Evolutionary conservation across 2,113 vertebrate species (phyloP), one percentile per base, ranked within the genome.

Genomic region (Tenrec ecaudatus): DNA sequence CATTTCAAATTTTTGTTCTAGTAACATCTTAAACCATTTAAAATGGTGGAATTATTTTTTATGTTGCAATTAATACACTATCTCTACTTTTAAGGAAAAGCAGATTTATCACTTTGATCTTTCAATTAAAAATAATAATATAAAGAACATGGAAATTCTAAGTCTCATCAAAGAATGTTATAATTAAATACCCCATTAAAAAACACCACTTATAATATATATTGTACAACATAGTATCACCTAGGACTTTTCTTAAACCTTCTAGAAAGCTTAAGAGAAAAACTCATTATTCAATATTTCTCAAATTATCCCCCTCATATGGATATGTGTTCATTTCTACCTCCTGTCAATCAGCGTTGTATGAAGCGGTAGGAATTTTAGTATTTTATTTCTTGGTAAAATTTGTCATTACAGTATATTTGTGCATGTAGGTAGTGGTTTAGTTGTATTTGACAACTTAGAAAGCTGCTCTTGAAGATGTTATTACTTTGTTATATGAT

Each of bases 371-470:
- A 5, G 2, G 86, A 89, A 81, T 0, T 88, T 87, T 89, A 36
- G 22, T 92, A 71, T 83, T 90, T 95, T 85, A 17, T 93, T 93
- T 93, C 92, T 6, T 93, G 3, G 22, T 89, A n/a, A 20, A 90
- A 9, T 10, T 16, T 1, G 66, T 82, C 96, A 64, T 87, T 15
- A 78, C 58, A 81, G 0, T 81, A 1, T 86, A 15, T 85, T 88
- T 92, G 0, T 9, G 17, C 6, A 10, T 78, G 3, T 29, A 68
- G 29, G 3, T 29, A 68, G 29, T 77, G 88, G 57, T 64, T 73
- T 25, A 8, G 64, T 89, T 85, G 40, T 83, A 29, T 79, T 86
- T 93, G 38, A 69, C 68, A 86, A 36, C 47, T 79, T 22, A 93
- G 60, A 89, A 33, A 58, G 20, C 22, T 64, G 14, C 53, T 87